phyloP scores from a whole-genome alignment of 2,797 vertebrate genomes.

The Crax fasciolata region DNA sequence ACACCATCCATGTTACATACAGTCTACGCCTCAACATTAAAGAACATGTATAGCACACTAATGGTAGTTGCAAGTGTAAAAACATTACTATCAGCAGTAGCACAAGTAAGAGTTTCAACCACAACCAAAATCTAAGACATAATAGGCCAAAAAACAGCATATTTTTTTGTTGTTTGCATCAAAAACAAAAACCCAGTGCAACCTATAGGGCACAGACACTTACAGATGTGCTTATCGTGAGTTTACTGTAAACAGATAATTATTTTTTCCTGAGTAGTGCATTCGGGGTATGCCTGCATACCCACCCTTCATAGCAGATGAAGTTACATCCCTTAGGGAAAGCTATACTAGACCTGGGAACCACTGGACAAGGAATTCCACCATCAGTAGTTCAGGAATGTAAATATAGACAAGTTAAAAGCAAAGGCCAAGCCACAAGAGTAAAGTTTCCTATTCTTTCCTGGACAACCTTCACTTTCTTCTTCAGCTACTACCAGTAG shows the following conservation, averaged over 20 bases:
- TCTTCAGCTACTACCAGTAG: not conserved
- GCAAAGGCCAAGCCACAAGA: constrained; percentile 29
- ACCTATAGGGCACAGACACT: not conserved
- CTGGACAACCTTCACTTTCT: constrained; percentile 16
- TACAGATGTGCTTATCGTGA: not conserved
- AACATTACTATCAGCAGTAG: not conserved
- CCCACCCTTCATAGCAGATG: constrained; percentile 36
- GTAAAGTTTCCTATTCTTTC: constrained; percentile 5
- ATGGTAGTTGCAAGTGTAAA: not conserved
- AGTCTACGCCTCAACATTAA: not conserved
- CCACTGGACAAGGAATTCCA: constrained; percentile 54
- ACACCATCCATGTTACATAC: not conserved
- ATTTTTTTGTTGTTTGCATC: not conserved
- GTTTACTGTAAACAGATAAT: constrained; percentile 37
- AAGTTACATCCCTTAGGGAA: constrained; percentile 71
- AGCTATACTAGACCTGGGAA: constrained; percentile 37
- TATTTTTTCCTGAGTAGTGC: constrained; percentile 24
- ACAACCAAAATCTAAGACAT: not conserved
- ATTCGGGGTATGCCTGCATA: not conserved
- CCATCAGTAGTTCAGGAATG: constrained; percentile 63
- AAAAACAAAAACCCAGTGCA: not conserved
- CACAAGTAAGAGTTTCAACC: not conserved
- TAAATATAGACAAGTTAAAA: constrained; percentile 63
- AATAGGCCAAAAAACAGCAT: not conserved
- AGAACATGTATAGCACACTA: not conserved